phyloP scores from a whole-genome alignment of 2,888 invertebrate genomes.

The Leptopilina myrica region DNA sequence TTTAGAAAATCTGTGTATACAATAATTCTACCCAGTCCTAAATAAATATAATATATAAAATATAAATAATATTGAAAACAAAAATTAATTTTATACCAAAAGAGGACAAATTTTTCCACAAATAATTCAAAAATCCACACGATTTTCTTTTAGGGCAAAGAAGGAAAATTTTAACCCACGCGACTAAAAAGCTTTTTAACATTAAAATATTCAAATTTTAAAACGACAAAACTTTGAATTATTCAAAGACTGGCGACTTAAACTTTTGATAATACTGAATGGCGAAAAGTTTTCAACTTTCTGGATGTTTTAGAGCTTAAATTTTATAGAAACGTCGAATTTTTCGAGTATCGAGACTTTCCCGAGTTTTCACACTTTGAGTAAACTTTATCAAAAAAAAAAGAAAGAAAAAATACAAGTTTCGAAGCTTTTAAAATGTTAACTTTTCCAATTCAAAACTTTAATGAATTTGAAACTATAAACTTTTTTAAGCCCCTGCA shows the following conservation, averaged over 20 bases:
- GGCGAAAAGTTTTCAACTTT: slow-evolving; percentile 31
- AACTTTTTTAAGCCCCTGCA: background rate
- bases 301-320: slow-evolving; percentile 14
- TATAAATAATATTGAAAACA: too few species aligned
- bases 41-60: too few species aligned
- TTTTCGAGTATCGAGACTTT: slow-evolving; percentile 19
- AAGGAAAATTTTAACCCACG: background rate
- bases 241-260: slow-evolving; percentile 32
- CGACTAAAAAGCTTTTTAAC: slow-evolving; percentile 28
- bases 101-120: too few species aligned
- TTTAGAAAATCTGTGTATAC: too few species aligned
- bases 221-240: slow-evolving; percentile 38
- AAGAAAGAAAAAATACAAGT: background rate
- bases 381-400: slow-evolving; percentile 2
- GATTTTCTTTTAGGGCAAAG: too few species aligned
- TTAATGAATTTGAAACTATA: slow-evolving; percentile 6
- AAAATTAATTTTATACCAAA: too few species aligned
- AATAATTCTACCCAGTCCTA: too few species aligned
- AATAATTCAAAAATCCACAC: too few species aligned
- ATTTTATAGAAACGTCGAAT: slow-evolving; percentile 33
- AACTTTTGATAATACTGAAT: slow-evolving; percentile 30
- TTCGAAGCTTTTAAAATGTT: background rate
- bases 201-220: slow-evolving; percentile 37
- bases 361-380: slow-evolving; percentile 17
- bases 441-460: slow-evolving; percentile 26